Evolutionary conservation across 2,797 vertebrate species (phyloP).

Genomic region (Lutjanus argentimaculatus): DNA sequence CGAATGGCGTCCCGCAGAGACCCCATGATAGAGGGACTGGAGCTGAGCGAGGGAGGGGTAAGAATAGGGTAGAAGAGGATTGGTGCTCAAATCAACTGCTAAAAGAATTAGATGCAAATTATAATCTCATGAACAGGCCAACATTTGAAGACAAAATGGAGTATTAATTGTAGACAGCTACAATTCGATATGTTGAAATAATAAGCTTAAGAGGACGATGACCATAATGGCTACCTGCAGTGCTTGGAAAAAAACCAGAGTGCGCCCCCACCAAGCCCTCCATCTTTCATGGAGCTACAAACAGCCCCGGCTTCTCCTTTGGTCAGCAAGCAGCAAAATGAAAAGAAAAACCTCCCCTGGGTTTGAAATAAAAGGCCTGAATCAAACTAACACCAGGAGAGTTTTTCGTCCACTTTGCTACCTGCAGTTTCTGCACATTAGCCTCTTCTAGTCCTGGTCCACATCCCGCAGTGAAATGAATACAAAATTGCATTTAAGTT

Average conservation of each 20-base stretch:
- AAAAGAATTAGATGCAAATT: constrained; percentile 78
- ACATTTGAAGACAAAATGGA: constrained; percentile 51
- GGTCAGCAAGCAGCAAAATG: constrained; percentile 67
- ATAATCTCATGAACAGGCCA: constrained; percentile 77
- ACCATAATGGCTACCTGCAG: constrained; percentile 90
- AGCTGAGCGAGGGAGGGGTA: constrained; percentile 65
- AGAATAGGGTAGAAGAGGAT: constrained; percentile 69
- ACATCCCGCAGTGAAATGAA: constrained; percentile 75
- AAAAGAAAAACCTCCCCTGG: constrained; percentile 88
- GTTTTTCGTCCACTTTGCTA: constrained; percentile 90
- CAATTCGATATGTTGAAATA: constrained; percentile 78
- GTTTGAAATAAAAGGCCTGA: constrained; percentile 92
- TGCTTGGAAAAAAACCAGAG: constrained; percentile 85
- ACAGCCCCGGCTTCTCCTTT: constrained; percentile 62
- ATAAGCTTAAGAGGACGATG: constrained; percentile 79
- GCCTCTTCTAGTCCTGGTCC: constrained; percentile 84
- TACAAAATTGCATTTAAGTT: constrained; percentile 63
- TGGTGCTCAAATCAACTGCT: constrained; percentile 77
- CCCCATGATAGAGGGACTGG: constrained; percentile 74
- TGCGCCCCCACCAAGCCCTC: constrained; percentile 83
- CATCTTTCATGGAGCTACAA: constrained; percentile 85
- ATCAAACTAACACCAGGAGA: constrained; percentile 90
- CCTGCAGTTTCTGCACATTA: constrained; percentile 93
- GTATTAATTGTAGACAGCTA: constrained; percentile 47
- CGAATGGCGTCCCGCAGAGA: constrained; percentile 94